These are phyloP conservation scores for Rhagophthalmus giganteus DNA, from an alignment of 2,888 invertebrate species.

Conservation along the genomic window DNA sequence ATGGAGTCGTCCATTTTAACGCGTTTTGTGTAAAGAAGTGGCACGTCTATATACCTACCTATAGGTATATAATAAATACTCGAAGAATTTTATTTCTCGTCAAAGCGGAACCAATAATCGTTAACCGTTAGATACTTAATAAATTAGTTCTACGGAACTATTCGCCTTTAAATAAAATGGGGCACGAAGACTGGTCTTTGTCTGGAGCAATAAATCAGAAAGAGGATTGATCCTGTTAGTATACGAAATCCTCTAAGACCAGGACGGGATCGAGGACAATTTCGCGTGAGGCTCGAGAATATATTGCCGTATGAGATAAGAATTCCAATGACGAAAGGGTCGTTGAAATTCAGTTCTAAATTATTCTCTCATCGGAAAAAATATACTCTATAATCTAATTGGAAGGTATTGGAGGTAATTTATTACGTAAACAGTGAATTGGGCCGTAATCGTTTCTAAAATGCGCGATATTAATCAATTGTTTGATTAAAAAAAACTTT, in stretches of 20 bases:
- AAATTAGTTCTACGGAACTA: too few relatives aligned
- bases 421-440: too few relatives aligned
- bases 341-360: neutral
- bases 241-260: constrained; percentile 43
- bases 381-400: too few relatives aligned
- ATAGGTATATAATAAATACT: too few relatives aligned
- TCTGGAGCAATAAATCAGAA: constrained; percentile 43
- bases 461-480: too few relatives aligned
- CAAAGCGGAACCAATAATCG: too few relatives aligned
- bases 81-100: too few relatives aligned
- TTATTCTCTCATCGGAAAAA: neutral
- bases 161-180: too few relatives aligned
- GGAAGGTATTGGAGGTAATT: neutral
- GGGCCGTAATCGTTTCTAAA: too few relatives aligned
- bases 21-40: constrained; percentile 12
- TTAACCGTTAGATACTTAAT: too few relatives aligned
- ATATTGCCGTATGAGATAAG: constrained; percentile 34
- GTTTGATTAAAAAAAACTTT: too few relatives aligned
- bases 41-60: too few relatives aligned
- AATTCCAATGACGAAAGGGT: constrained; percentile 8
- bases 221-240: constrained; percentile 46
- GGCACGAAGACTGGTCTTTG: constrained; percentile 20
- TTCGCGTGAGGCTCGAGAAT: constrained; percentile 29
- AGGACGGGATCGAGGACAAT: constrained; percentile 39
- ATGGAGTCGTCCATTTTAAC: constrained; percentile 12